Evolutionary conservation across 2,113 vertebrate species (phyloP).

Genomic region (Eurystomus gularis): DNA sequence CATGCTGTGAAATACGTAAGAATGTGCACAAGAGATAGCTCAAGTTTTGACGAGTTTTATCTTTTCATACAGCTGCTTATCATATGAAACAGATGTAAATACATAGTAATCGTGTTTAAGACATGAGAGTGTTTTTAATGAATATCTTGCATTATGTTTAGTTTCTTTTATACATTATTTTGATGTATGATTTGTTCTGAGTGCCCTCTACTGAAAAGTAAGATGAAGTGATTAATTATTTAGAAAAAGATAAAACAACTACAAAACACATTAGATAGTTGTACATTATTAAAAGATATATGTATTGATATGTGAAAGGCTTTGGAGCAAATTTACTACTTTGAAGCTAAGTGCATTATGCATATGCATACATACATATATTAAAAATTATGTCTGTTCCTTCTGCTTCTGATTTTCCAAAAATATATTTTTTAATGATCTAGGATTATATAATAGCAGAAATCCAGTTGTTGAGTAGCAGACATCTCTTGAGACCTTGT

Average conservation of each 20-base stretch:
- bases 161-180: slow-evolving; percentile 21
- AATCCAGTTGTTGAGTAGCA: neutral
- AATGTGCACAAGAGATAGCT: neutral
- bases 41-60: slow-evolving; percentile 1
- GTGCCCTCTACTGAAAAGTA: slow-evolving; percentile 73
- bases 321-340: neutral
- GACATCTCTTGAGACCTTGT: neutral
- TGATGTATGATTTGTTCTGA: slow-evolving; percentile 67
- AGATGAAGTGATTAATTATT: slow-evolving; percentile 70
- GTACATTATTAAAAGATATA: neutral
- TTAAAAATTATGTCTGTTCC: neutral
- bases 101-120: neutral
- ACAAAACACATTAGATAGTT: neutral
- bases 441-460: neutral
- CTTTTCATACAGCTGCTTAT: neutral
- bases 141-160: neutral
- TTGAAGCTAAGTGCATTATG: neutral
- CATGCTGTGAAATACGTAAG: neutral
- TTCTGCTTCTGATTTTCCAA: neutral
- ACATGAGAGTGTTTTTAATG: neutral
- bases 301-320: neutral
- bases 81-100: slow-evolving; percentile 17
- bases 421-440: neutral
- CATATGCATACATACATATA: neutral
- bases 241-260: slow-evolving; percentile 7